Evolutionary conservation across 2,797 vertebrate species (phyloP), one percentile per base, ranked within the genome.

Genomic region (Ispidina picta): DNA sequence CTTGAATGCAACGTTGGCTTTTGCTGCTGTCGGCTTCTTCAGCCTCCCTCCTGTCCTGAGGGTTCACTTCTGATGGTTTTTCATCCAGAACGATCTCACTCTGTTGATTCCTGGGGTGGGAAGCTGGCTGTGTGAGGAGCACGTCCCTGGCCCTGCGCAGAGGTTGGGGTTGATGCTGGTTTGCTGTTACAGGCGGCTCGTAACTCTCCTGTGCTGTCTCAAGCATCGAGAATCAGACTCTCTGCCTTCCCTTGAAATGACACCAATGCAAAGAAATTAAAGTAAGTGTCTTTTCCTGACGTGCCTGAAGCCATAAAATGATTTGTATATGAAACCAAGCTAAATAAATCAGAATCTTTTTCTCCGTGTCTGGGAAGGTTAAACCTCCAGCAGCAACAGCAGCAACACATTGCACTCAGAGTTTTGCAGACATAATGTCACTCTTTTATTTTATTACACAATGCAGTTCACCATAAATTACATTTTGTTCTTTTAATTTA

Each of bases 401-500:
- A 74, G 46, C n/a, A 4, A 12, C 18, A 14, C 33, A 2, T 10
- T 3, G 41, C 19, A 12, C 70, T 65, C 44, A 4, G 68, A 77
- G 5, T 23, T 51, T 7, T 68, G 33, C 78, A 81, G 76, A n/a
- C 29, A n/a, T 16, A 18, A 22, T 46, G 35, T 78, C 78, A 54
- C 31, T 26, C 54, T 69, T 56, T 78, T 83, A 62, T 93, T 92
- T 91, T 78, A 86, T 88, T 83, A 64, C 8, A 59, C 43, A 79
- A 46, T 69, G 58, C n/a, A 48, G 26, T 46, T 86, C 52, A 69
- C 91, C 87, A 73, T 79, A 85, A 86, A 81, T 93, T 96, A 70
- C 59, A 66, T 94, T 95, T 93, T 76, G 78, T 86, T 92, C 52
- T 94, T 91, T 94, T 94, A 95, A 96, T 95, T 96, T 93, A 92